These are phyloP conservation scores for Drosophila oshimai DNA, from an alignment of 1,140 invertebrate species.

Conservation along the genomic window DNA sequence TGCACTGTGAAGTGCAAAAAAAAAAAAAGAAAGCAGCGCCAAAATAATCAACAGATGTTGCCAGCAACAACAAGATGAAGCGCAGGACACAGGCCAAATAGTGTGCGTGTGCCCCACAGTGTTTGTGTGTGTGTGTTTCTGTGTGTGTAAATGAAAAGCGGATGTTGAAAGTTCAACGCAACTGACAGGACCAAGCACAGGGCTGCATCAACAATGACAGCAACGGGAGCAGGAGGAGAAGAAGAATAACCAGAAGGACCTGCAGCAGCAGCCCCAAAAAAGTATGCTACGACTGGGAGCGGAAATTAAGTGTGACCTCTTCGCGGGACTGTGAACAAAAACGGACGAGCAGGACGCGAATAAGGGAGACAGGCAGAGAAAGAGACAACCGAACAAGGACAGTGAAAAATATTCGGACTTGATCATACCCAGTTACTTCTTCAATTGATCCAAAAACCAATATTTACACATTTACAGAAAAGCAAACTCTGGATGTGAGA, in stretches of 20 bases:
- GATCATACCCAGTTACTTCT: background rate
- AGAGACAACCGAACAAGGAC: background rate
- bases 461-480: too few species aligned
- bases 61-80: conserved; percentile 45
- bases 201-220: conserved; percentile 71
- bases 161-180: conserved; percentile 78
- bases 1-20: conserved; percentile 46
- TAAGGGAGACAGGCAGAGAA: background rate
- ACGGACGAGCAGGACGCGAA: conserved; percentile 1
- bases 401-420: background rate
- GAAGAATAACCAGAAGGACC: too few species aligned
- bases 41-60: conserved; percentile 81
- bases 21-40: conserved; percentile 58
- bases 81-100: conserved; percentile 25
- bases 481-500: too few species aligned
- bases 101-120: background rate
- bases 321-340: conserved; percentile 57
- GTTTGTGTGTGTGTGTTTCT: background rate
- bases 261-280: conserved; percentile 48
- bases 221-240: conserved; percentile 21
- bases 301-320: conserved; percentile 81
- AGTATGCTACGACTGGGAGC: conserved; percentile 71
- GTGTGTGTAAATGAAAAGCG: conserved; percentile 73
- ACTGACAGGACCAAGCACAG: conserved; percentile 61
- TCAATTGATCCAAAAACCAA: too few species aligned